Evolutionary conservation across 2,113 vertebrate genomes (phyloP), one percentile per base, ranked within the genome.

Genomic region (Nannospalax galili): DNA sequence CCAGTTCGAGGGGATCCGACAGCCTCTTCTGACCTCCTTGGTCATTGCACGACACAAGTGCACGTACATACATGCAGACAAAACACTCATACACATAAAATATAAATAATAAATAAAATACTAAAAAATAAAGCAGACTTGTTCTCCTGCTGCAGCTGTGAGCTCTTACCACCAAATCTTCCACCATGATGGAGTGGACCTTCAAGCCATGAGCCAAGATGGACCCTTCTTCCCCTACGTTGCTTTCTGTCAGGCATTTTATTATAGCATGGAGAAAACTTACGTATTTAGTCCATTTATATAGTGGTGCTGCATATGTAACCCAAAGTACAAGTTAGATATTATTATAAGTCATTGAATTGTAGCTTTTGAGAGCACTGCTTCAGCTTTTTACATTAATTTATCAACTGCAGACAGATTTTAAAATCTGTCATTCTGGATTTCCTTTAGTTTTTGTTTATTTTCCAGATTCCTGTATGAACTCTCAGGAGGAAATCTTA

Each of bases 401-500:
- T 82, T 72, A 58, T 37, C 35, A 65, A 22, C n/a, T 95, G 30
- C 62, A 96, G 69, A n/a, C 40, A 87, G 65, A 52, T 42, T 88
- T 81, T 58, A 94, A 94, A 88, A 64, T 58, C 28, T 65, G 14
- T 20, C 60, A 62, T 52, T 30, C 24, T 42, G 10, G 1, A 72
- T 92, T 87, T n/a, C 70, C 62, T 88, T 75, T 75, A 87, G 58
- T 17, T 14, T 88, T 17, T 85, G 12, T 48, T 79, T 48, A 20
- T 75, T 42, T 78, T n/a, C 35, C 22, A 72, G 80, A 60, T 95
- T 88, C 19, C 95, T 60, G 4, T 28, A 48, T 79, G 79, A 82
- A 93, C 82, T 86, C 58, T 69, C 88, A 78, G 65, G 42, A 62
- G 78, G 32, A 17, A 40, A 26, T 32, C 16, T 93, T 92, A 45